Evolutionary conservation across 2,113 vertebrate species (phyloP), one percentile per base, ranked within the genome.

Genomic region (Tachycineta bicolor): DNA sequence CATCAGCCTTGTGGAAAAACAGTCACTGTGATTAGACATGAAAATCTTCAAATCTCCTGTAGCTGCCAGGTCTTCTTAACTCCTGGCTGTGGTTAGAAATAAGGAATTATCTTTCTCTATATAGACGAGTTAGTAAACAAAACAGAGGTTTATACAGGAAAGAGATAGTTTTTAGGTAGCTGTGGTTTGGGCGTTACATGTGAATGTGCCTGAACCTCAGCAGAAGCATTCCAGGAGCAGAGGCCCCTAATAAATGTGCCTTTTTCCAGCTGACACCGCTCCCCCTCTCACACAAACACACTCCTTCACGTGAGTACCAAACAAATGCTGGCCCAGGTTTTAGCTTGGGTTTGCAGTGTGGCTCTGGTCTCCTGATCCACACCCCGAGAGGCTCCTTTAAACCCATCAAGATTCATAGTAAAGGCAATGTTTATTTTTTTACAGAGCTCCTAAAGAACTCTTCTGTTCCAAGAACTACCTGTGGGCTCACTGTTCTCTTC

Each of bases 21-120:
- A 87, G 85, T 88, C 87, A 89, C 84, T 82, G 82, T 93, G 82
- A 92, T 96, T 89, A 95, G 94, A 70, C 41, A 49, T 25, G 34
- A 85, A 93, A 94, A 87, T 92, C 62, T 85, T 78, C 67, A 79
- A 18, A 19, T 74, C 75, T 73, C 71, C 85, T 76, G 47, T 60
- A 89, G 58, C 67, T 83, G 53, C 83, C 74, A 82, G 60, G 13
- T 68, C 63, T 67, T 83, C 56, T 71, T 78, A 82, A 93, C 69
- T 92, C n/a, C 24, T 60, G 69, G 46, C 71, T 90, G n/a, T 73
- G 90, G 47, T 70, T 89, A 76, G 82, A 85, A 94, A 12, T 60
- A 89, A 82, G 50, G 15, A 8, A 2, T 53, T 77, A 84, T 83
- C 14, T 60, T 62, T 16, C 39, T 49, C 2, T 47, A 4, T 43